phyloP scores from a whole-genome alignment of 1,140 invertebrate genomes.

The Fopius arisanus region DNA sequence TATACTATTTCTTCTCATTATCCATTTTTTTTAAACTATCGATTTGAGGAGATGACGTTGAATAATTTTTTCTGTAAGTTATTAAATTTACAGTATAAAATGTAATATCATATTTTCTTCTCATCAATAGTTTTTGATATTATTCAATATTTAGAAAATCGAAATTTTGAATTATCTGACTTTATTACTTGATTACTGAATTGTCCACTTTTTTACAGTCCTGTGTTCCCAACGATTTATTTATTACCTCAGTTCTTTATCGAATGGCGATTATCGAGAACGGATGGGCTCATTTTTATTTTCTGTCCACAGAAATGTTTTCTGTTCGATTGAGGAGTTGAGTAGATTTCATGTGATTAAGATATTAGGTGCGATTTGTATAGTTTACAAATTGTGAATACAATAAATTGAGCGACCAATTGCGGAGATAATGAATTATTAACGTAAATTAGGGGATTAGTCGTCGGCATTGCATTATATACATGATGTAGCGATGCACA shows the following conservation, averaged over 20 bases:
- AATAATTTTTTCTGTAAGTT: no score
- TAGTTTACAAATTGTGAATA: neutral
- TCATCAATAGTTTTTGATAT: no score
- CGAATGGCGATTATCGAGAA: neutral
- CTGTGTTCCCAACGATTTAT: neutral
- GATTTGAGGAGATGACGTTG: no score
- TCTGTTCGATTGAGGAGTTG: neutral
- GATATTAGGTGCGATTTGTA: constrained; percentile 1
- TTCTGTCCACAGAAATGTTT: neutral
- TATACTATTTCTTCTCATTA: no score
- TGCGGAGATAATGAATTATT: neutral
- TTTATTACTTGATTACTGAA: no score
- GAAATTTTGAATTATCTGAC: no score
- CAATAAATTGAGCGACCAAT: constrained; percentile 7
- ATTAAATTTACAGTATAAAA: no score
- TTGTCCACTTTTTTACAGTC: constrained; percentile 4
- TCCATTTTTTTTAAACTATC: no score
- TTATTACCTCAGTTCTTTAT: neutral
- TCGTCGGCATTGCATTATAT: neutral
- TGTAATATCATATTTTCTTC: no score
- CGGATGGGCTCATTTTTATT: neutral
- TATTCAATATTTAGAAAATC: no score
- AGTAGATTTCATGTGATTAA: neutral
- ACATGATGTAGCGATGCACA: neutral
- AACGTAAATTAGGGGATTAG: neutral